Evolutionary conservation across 2,113 vertebrate genomes (phyloP), one percentile per base, ranked within the genome.

Genomic region (Psilopsiagon aymara): DNA sequence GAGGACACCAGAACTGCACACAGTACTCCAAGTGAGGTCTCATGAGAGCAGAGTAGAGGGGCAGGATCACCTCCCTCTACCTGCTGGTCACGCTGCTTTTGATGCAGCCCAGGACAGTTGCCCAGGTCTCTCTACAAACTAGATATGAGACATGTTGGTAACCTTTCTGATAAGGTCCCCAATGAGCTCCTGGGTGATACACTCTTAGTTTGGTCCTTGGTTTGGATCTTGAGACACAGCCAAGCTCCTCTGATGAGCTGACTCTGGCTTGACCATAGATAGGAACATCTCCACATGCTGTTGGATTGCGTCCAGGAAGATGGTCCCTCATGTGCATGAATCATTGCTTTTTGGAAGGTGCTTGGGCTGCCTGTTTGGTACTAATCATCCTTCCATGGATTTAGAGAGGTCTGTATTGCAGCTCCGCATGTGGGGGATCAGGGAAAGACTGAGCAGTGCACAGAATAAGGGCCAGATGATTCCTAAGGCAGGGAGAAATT

Each of bases 381-480:
- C 27, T 33, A 17, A 21, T 20, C 27, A 84, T 5, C 16, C 55
- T 83, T 74, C 19, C 12, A 17, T 25, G 19, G 57, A 25, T 11
- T 84, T 1, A 37, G 24, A 63, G 41, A 44, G 27, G 29, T 81
- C 20, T 16, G 5, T 60, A 12, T 55, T 29, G 23, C 6, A 77
- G 13, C 8, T 52, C 49, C 13, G 18, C 0, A 0, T 10, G 15
- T 8, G 6, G 29, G 15, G 47, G 33, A 10, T 19, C 4, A 1
- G 17, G 14, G 27, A 21, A 82, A 62, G 35, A 69, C 41, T 43
- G 35, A 28, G n/a, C 16, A 53, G n/a, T 62, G 27, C 13, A 6
- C 29, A 73, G 66, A 2, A 4, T 2, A 49, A 33, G 18, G 13
- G 17, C 35, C 27, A 47, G 43, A n/a, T 37, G 25, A 31, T 37